Evolutionary conservation across 2,797 vertebrate species (phyloP).

Genomic region (Hoplostethus mediterraneus): DNA sequence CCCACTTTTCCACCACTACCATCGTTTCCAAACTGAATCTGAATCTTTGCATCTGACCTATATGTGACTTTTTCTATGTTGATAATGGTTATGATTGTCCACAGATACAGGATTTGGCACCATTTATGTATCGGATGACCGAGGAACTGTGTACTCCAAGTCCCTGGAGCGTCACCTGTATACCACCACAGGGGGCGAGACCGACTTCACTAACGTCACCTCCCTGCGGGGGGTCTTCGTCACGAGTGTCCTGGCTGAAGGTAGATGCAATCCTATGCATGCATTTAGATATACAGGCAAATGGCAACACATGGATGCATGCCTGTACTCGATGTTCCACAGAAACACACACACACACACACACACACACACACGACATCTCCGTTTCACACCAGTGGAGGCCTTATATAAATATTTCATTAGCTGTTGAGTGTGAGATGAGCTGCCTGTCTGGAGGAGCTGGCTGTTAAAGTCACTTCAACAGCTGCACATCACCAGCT

Average conservation of each 20-base stretch:
- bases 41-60: not conserved
- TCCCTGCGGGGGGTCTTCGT: constrained; percentile 94
- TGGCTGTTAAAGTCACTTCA: constrained; percentile 32
- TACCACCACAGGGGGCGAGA: constrained; percentile 91
- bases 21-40: not conserved
- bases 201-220: constrained; percentile 95
- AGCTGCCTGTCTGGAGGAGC: constrained; percentile 37
- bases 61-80: not conserved
- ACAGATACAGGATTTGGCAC: constrained; percentile 93
- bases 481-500: constrained; percentile 19
- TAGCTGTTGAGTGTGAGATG: constrained; percentile 62
- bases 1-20: not conserved
- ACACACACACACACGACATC: constrained; percentile 40
- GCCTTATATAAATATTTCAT: constrained; percentile 74
- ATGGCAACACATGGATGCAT: constrained; percentile 14
- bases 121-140: constrained; percentile 94
- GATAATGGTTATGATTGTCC: not conserved
- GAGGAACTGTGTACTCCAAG: constrained; percentile 94
- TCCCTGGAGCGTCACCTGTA: constrained; percentile 95
- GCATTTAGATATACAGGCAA: constrained; percentile 30
- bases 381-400: constrained; percentile 60
- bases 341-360: constrained; percentile 32
- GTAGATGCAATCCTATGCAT: constrained; percentile 70
- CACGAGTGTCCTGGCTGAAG: constrained; percentile 91
- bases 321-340: constrained; percentile 39